A percentile compares a stretch with the other conserved stretches of the same genome.
phyloP scores from a whole-genome alignment of 1,140 invertebrate species.

The Drosophila tropicalis region DNA sequence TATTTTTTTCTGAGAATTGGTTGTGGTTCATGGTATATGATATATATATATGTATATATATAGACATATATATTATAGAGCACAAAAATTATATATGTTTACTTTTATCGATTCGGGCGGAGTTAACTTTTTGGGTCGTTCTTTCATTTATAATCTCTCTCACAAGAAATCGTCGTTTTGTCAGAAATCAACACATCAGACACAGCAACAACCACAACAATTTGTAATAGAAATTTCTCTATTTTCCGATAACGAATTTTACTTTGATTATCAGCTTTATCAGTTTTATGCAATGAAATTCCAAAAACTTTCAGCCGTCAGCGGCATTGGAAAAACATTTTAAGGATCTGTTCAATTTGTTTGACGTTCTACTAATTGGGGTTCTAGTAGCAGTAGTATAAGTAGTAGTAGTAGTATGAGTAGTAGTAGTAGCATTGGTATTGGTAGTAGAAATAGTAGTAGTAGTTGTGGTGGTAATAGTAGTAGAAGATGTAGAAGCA shows the following conservation, averaged over 20 bases:
- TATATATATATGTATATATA: constrained; percentile 31
- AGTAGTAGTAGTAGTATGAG: constrained; percentile 20
- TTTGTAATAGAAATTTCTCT: constrained; percentile 23
- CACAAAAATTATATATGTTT: constrained; percentile 56
- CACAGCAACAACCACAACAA: constrained; percentile 77
- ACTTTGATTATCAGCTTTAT: constrained; percentile 22
- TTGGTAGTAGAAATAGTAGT: constrained; percentile 28
- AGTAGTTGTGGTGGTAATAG: constrained; percentile 41
- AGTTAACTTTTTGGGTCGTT: constrained; percentile 3
- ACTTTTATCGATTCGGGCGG: constrained; percentile 34
- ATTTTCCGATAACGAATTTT: constrained; percentile 29
- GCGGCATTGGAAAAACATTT: constrained; percentile 60
- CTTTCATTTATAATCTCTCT: constrained; percentile 14
- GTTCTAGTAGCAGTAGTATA: constrained; percentile 42
- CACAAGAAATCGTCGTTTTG: constrained; percentile 50
- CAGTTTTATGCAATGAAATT: constrained; percentile 80
- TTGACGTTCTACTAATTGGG: constrained; percentile 57
- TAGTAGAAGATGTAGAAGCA: constrained; percentile 43
- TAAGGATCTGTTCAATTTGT: constrained; percentile 78
- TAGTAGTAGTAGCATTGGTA: constrained; percentile 41
- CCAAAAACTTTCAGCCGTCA: constrained; percentile 62
- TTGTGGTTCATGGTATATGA: constrained; percentile 73
- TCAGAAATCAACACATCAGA: constrained; percentile 58
- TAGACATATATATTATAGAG: constrained; percentile 8
- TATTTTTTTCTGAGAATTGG: constrained; percentile 49